A percentile compares a stretch with the other conserved stretches of the same genome.
Conservation (phyloP, 1,140 invertebrate species). For the Drosophila kanapiae region DNA sequence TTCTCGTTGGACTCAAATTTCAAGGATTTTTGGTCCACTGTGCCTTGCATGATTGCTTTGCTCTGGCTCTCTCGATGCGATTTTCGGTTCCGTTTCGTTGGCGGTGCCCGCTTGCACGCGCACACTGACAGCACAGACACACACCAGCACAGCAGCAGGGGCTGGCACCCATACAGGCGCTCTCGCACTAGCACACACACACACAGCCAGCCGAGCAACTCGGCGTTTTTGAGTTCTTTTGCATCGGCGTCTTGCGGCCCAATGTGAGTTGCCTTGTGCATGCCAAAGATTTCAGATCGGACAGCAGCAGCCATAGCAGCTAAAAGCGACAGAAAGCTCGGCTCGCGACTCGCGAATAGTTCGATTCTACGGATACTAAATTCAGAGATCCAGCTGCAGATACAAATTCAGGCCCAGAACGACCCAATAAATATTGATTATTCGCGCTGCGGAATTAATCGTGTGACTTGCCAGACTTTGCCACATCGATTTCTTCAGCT, state of each 20-base stretch:
- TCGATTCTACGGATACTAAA: slow-evolving; percentile 26
- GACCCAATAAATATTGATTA: slow-evolving; percentile 31
- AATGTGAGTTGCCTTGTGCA: slow-evolving; percentile 80
- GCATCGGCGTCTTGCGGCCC: slow-evolving; percentile 78
- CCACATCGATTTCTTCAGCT: slow-evolving; percentile 20
- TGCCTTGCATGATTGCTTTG: slow-evolving; percentile 26
- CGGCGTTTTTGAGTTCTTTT: slow-evolving; percentile 74
- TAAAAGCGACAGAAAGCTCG: slow-evolving; percentile 46
- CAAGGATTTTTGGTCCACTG: slow-evolving; percentile 16
- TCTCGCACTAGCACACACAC: slow-evolving; percentile 27
- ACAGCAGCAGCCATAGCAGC: slow-evolving; percentile 60
- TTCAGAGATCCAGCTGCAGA: slow-evolving; percentile 5
- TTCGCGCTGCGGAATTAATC: slow-evolving; percentile 20
- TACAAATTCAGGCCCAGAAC: slow-evolving; percentile 4
- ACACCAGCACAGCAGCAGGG: slow-evolving; percentile 1
- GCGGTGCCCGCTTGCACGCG: slow-evolving; percentile 55
- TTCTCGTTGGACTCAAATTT: neutral
- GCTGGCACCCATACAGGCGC: slow-evolving; percentile 27
- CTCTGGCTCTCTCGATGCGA: slow-evolving; percentile 55
- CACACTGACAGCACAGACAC: slow-evolving; percentile 57
- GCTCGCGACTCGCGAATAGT: slow-evolving; percentile 47
- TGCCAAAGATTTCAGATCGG: slow-evolving; percentile 81
- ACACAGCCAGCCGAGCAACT: slow-evolving; percentile 29
- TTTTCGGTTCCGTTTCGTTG: slow-evolving; percentile 65
- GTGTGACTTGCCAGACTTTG: slow-evolving; percentile 4